A percentile compares a stretch with the other conserved stretches of the same genome.
phyloP scores from a whole-genome alignment of 1,140 invertebrate genomes.

The Acromyrmex charruanus region DNA sequence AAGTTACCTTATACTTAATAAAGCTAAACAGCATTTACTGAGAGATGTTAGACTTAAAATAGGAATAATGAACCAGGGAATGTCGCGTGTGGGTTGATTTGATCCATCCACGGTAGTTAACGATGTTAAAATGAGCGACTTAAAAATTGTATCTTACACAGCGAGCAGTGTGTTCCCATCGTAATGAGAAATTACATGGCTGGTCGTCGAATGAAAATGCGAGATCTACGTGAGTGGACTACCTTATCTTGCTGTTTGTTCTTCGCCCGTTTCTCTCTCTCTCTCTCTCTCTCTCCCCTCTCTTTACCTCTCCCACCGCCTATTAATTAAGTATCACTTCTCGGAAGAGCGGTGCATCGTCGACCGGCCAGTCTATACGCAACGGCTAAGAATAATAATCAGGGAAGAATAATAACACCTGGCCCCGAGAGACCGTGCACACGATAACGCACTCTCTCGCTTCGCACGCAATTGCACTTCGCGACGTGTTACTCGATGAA shows the following conservation, averaged over 20 bases:
- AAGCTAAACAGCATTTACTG: neutral
- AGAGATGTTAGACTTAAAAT: neutral
- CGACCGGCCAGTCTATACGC: slow-evolving; percentile 35
- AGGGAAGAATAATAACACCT: slow-evolving; percentile 68
- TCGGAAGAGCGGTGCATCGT: slow-evolving; percentile 54
- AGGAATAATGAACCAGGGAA: neutral
- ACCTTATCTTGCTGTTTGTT: slow-evolving; percentile 52
- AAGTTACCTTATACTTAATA: neutral
- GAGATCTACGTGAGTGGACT: slow-evolving; percentile 51
- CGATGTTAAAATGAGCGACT: neutral
- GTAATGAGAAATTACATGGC: slow-evolving; percentile 28
- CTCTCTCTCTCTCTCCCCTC: neutral
- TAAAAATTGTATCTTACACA: slow-evolving; percentile 11
- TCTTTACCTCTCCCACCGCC: slow-evolving; percentile 9
- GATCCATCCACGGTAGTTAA: neutral
- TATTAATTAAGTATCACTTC: slow-evolving; percentile 75
- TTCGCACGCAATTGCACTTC: slow-evolving; percentile 64
- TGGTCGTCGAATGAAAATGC: slow-evolving; percentile 43
- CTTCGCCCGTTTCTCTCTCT: neutral
- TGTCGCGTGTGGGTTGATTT: neutral
- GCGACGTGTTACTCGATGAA: slow-evolving; percentile 63
- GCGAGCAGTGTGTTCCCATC: slow-evolving; percentile 4
- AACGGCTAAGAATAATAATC: slow-evolving; percentile 68
- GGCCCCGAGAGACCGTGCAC: neutral
- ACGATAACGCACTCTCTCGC: slow-evolving; percentile 45